phyloP scores from a whole-genome alignment of 92 coral and sea anemone genomes.

The Siderastrea siderea region DNA sequence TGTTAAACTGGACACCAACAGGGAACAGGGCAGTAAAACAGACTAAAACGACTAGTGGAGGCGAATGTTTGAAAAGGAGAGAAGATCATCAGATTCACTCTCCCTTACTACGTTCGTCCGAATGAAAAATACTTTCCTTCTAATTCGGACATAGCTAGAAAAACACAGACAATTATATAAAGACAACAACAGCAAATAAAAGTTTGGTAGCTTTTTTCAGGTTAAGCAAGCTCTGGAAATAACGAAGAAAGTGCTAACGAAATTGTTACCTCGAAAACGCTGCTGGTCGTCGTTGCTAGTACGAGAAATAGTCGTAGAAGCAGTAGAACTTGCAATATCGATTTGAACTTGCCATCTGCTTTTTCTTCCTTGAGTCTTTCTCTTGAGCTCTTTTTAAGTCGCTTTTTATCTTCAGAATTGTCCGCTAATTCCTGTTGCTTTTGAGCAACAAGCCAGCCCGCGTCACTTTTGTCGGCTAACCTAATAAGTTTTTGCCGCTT shows the following conservation, averaged over 20 bases:
- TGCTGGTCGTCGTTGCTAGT: neutral
- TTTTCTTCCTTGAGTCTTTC: neutral
- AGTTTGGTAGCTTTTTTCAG: conserved; percentile 18
- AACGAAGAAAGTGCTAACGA: neutral
- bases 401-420: neutral
- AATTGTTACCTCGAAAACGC: conserved; percentile 9
- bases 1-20: too few species aligned
- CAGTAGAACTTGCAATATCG: neutral
- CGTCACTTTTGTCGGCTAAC: neutral
- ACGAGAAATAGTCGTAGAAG: neutral
- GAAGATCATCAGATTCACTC: neutral
- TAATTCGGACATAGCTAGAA: neutral
- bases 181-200: neutral
- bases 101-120: conserved; percentile 16
- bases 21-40: too few species aligned
- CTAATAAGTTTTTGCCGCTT: neutral
- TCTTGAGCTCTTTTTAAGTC: neutral
- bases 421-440: neutral
- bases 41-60: too few species aligned
- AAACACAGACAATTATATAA: too few species aligned
- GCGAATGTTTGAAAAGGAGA: too few species aligned
- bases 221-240: conserved; percentile 19
- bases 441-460: neutral
- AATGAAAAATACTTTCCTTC: neutral
- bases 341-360: neutral